These are phyloP conservation scores for Hyperoplus immaculatus DNA, from an alignment of 2,797 vertebrate genomes.

Conservation along the genomic window DNA sequence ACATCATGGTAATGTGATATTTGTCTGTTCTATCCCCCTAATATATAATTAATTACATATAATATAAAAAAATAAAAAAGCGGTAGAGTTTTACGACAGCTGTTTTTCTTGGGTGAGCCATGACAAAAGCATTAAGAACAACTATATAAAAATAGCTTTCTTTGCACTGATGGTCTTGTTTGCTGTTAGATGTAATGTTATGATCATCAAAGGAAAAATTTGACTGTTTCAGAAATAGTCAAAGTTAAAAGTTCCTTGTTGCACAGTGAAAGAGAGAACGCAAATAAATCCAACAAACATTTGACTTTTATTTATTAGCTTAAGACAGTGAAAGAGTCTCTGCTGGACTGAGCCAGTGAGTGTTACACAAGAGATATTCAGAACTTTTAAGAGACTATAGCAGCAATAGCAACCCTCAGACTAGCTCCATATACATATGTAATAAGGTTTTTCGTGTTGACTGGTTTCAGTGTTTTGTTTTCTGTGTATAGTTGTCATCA, in stretches of 20 bases:
- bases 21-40: background rate
- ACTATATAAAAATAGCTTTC: too few relatives aligned
- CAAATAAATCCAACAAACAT: background rate
- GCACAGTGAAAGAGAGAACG: background rate
- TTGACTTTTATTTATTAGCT: slow-evolving; percentile 66
- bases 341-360: slow-evolving; percentile 45
- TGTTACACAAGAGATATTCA: background rate
- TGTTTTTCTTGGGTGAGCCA: too few relatives aligned
- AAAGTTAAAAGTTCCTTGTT: too few relatives aligned
- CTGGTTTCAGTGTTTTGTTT: slow-evolving; percentile 40
- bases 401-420: slow-evolving; percentile 1
- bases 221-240: too few relatives aligned
- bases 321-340: slow-evolving; percentile 35
- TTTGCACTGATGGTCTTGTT: too few relatives aligned
- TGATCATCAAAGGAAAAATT: too few relatives aligned
- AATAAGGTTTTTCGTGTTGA: slow-evolving; percentile 19
- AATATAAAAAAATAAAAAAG: too few relatives aligned
- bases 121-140: too few relatives aligned
- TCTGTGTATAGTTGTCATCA: slow-evolving; percentile 31
- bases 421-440: background rate
- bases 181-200: too few relatives aligned
- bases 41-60: slow-evolving; percentile 60
- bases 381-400: background rate
- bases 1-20: slow-evolving; percentile 49
- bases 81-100: too few relatives aligned